These are phyloP conservation scores for Chanos chanos DNA, from an alignment of 2,797 vertebrate genomes.

Conservation along the genomic window DNA sequence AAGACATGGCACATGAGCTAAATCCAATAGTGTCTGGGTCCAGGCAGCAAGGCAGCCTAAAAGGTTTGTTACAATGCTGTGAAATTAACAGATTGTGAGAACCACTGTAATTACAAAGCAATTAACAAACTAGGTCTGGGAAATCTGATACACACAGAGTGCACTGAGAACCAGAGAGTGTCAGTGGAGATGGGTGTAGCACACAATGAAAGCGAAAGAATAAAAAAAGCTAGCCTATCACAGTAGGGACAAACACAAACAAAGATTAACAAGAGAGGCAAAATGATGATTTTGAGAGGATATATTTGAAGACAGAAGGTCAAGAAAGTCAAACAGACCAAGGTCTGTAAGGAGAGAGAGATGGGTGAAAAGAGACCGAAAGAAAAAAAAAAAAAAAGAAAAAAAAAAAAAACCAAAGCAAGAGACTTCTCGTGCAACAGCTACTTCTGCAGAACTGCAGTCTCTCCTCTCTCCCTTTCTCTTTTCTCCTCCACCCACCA, in stretches of 20 bases:
- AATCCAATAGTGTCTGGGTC: conserved; percentile 50
- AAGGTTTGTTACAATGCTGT: conserved; percentile 42
- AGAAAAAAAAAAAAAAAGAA: background rate
- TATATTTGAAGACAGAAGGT: conserved; percentile 2
- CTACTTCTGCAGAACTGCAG: background rate
- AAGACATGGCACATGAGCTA: conserved; percentile 45
- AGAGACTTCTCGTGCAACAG: background rate
- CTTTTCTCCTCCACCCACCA: conserved; percentile 4
- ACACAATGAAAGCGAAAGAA: background rate
- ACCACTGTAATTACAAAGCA: conserved; percentile 48
- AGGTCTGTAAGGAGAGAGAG: no score
- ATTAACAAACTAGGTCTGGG: conserved; percentile 45
- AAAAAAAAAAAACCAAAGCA: background rate
- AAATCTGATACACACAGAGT: conserved; percentile 49
- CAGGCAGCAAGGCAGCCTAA: conserved; percentile 41
- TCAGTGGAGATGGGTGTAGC: background rate
- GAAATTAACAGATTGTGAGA: conserved; percentile 50
- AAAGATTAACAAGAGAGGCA: background rate
- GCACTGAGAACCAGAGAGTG: conserved; percentile 8
- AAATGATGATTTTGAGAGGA: background rate
- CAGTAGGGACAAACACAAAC: background rate
- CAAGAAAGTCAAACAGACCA: background rate
- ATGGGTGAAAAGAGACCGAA: background rate
- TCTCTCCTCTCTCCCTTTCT: background rate
- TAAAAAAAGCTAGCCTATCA: no score